These are phyloP conservation scores for Aramus guarauna DNA, from an alignment of 2,113 vertebrate genomes.

Conservation along the genomic window DNA sequence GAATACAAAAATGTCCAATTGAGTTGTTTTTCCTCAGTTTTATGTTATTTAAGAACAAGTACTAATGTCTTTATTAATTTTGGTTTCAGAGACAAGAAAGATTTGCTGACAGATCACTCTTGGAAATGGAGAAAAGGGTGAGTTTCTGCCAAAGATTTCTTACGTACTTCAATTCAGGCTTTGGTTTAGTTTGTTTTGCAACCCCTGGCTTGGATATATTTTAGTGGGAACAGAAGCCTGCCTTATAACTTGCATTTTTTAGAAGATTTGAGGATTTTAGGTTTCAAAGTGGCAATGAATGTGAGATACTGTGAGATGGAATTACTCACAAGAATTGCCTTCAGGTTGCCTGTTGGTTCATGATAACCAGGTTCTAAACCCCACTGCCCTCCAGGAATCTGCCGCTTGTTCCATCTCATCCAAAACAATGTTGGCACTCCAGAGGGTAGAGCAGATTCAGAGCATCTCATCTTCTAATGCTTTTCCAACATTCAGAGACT, in stretches of 20 bases:
- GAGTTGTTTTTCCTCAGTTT: neutral
- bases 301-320: neutral
- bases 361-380: neutral
- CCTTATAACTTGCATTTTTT: constrained; percentile 6
- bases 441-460: neutral
- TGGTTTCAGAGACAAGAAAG: constrained; percentile 94
- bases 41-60: neutral
- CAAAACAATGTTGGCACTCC: neutral
- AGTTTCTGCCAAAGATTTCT: constrained; percentile 53
- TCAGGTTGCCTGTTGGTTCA: neutral
- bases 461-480: neutral
- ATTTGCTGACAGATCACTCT: constrained; percentile 94
- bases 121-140: constrained; percentile 99
- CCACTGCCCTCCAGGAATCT: neutral
- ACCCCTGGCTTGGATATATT: neutral
- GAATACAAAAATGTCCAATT: neutral
- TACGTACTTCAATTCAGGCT: neutral
- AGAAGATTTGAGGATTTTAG: neutral
- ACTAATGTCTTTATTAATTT: constrained; percentile 1
- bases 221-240: neutral
- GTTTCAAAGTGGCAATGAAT: neutral
- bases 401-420: neutral
- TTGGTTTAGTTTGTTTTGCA: constrained; percentile 8
- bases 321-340: neutral
- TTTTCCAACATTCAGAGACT: neutral